A percentile compares a stretch with the other conserved stretches of the same genome.
These are phyloP conservation scores for Drosophila nr. fundita DNA, from an alignment of 2,888 invertebrate species.

Conservation along the genomic window DNA sequence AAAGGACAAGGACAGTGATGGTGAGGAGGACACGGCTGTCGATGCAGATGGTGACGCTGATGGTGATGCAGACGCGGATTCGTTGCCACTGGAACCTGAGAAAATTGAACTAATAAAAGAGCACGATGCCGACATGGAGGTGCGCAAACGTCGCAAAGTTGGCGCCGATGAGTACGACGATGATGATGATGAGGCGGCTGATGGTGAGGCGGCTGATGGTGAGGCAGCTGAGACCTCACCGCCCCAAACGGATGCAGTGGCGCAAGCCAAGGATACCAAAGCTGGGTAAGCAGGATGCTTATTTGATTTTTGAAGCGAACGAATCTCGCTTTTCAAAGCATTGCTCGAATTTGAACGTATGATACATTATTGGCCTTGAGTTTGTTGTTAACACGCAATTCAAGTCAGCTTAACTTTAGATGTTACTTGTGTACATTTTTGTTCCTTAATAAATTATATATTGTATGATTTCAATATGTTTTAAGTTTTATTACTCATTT, in stretches of 20 bases:
- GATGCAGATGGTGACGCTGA: constrained; percentile 88
- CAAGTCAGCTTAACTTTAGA: constrained; percentile 64
- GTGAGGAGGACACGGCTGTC: constrained; percentile 87
- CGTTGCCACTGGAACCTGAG: constrained; percentile 82
- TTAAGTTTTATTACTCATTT: constrained; percentile 56
- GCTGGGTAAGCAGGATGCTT: constrained; percentile 78
- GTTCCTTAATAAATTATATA: constrained; percentile 77
- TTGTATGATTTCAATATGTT: constrained; percentile 50
- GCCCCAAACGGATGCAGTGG: constrained; percentile 26
- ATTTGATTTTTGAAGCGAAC: constrained; percentile 27
- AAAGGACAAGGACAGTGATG: constrained; percentile 93
- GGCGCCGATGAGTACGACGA: constrained; percentile 68
- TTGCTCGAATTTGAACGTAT: constrained; percentile 66
- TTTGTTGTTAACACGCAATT: constrained; percentile 32
- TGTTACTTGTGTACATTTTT: constrained; percentile 63
- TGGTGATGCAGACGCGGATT: constrained; percentile 85
- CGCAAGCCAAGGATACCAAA: constrained; percentile 76
- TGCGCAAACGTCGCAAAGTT: constrained; percentile 80
- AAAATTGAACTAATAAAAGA: constrained; percentile 84
- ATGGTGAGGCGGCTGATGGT: constrained; percentile 25
- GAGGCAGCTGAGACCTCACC: constrained; percentile 20
- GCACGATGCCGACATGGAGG: constrained; percentile 82
- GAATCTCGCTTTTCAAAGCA: constrained; percentile 45
- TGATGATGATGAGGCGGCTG: constrained; percentile 54
- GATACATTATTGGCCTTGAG: constrained; percentile 34